Conservation (phyloP, 2,888 invertebrate genomes). For the Mimas tiliae region DNA sequence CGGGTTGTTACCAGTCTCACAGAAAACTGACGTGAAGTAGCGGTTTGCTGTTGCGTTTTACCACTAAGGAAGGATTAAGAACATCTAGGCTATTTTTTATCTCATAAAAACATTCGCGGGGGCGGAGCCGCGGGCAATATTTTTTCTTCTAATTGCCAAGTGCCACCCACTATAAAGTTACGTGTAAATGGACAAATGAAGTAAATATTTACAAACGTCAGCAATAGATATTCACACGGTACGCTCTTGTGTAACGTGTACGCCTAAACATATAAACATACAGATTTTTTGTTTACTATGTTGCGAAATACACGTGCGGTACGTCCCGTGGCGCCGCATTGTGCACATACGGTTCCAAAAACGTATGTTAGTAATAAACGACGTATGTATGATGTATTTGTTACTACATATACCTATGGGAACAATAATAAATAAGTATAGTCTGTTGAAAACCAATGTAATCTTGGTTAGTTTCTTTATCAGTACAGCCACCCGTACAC, state of each 20-base stretch:
- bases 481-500: too few species aligned
- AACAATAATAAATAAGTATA: too few species aligned
- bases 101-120: too few species aligned
- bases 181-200: slow-evolving; percentile 6
- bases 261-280: neutral
- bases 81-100: too few species aligned
- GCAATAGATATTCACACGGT: slow-evolving; percentile 18
- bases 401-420: neutral
- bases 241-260: slow-evolving; percentile 9
- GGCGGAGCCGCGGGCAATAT: too few species aligned
- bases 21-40: too few species aligned
- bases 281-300: slow-evolving; percentile 20
- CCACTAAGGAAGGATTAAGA: too few species aligned
- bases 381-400: neutral
- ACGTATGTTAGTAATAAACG: neutral
- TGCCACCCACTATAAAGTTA: neutral
- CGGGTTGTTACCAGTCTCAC: too few species aligned
- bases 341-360: neutral
- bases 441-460: too few species aligned
- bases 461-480: too few species aligned
- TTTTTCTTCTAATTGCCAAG: neutral
- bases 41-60: too few species aligned
- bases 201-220: slow-evolving; percentile 22
- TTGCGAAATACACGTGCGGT: slow-evolving; percentile 21
- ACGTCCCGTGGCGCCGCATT: neutral